phyloP scores from a whole-genome alignment of 2,113 vertebrate genomes.

The Phyllopteryx taeniolatus region DNA sequence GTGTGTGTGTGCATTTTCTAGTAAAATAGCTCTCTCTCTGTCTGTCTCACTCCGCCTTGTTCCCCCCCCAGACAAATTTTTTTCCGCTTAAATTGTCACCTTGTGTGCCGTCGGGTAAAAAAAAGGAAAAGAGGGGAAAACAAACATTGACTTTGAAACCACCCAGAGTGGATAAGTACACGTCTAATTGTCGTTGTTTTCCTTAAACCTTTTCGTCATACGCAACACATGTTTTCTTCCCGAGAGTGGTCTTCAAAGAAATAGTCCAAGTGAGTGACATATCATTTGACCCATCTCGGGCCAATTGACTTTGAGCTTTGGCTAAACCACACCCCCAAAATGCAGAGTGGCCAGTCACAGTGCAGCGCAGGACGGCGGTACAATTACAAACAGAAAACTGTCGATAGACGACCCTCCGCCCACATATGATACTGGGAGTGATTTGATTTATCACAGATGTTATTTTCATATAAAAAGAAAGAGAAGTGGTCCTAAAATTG shows the following conservation, averaged over 20 bases:
- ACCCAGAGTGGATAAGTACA: not conserved
- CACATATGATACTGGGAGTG: no score
- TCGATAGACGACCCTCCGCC: no score
- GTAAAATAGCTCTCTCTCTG: not conserved
- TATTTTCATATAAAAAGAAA: no score
- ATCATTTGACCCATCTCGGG: not conserved
- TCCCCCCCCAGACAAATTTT: not conserved
- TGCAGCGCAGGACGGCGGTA: not conserved
- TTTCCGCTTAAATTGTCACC: not conserved
- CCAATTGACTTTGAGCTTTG: not conserved
- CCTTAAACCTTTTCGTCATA: not conserved
- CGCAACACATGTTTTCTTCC: not conserved
- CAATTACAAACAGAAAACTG: no score
- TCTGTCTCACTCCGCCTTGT: not conserved
- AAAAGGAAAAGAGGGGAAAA: not conserved
- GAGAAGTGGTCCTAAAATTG: no score
- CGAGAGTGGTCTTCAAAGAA: not conserved
- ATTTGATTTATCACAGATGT: no score
- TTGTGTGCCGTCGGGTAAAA: not conserved
- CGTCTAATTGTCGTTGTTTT: not conserved
- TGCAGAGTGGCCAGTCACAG: not conserved
- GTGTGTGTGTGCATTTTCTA: not conserved
- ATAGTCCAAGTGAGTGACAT: not conserved
- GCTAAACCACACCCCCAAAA: no score
- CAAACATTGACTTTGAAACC: constrained; percentile 8